phyloP scores from a whole-genome alignment of 2,888 invertebrate genomes.

The Troilus luridus region DNA sequence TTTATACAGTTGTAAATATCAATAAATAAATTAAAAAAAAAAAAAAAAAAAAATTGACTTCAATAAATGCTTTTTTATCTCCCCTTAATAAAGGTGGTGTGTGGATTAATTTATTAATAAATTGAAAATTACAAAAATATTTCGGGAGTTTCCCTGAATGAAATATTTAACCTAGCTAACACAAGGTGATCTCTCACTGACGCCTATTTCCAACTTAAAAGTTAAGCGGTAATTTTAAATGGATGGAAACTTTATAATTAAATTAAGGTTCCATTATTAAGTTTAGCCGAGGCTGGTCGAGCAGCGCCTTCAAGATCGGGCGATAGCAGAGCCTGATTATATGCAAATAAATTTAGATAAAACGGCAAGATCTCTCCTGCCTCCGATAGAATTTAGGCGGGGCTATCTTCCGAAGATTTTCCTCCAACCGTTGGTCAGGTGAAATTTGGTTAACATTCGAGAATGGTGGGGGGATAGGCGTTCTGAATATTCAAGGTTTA shows the following conservation, averaged over 20 bases:
- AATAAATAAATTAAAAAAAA: too few relatives aligned
- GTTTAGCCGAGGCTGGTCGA: not conserved
- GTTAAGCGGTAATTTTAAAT: not conserved
- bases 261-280: conserved; percentile 21
- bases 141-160: not conserved
- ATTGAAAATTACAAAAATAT: not conserved
- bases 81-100: too few relatives aligned
- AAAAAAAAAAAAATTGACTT: too few relatives aligned
- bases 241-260: conserved; percentile 33
- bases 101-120: too few relatives aligned
- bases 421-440: not conserved
- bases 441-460: conserved; percentile 11
- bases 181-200: not conserved
- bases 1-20: too few relatives aligned
- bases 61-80: too few relatives aligned
- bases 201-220: not conserved
- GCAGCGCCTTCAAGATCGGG: not conserved
- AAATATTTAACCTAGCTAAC: not conserved
- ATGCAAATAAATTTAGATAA: conserved; percentile 46
- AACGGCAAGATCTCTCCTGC: not conserved
- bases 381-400: not conserved
- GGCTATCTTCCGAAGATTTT: not conserved
- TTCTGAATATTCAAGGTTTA: conserved; percentile 47
- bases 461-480: not conserved
- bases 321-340: not conserved